Conservation (phyloP, 2,113 vertebrate genomes). For the Siphamia tubifer region DNA sequence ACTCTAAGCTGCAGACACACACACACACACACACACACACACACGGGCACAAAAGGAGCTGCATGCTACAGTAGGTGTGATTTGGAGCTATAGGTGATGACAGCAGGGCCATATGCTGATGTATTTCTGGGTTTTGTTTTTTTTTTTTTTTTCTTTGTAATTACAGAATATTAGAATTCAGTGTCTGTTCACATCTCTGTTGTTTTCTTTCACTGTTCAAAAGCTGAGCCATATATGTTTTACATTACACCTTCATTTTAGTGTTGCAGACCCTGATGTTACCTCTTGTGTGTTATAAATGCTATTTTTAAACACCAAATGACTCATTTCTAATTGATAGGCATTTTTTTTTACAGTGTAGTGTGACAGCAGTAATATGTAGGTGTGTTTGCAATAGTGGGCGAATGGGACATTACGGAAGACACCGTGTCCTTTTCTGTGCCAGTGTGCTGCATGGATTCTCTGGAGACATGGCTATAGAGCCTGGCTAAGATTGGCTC, state of each 20-base stretch:
- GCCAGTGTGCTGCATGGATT: constrained; percentile 7
- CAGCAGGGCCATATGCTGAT: constrained; percentile 67
- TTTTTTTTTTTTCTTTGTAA: constrained; percentile 10
- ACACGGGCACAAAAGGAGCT: constrained; percentile 25
- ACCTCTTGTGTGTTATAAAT: neutral
- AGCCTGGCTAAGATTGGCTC: constrained; percentile 39
- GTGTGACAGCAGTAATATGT: neutral
- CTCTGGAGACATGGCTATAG: constrained; percentile 42
- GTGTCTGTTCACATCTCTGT: neutral
- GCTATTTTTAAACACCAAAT: neutral
- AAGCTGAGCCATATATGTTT: neutral
- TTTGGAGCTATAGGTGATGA: constrained; percentile 65
- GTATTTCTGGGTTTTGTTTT: too few species aligned
- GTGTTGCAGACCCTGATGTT: too few species aligned
- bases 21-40: neutral
- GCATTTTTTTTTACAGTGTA: neutral
- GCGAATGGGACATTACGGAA: constrained; percentile 11
- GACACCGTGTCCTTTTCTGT: constrained; percentile 58
- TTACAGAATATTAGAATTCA: constrained; percentile 13
- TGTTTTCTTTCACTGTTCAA: neutral
- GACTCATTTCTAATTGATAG: neutral
- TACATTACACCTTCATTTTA: neutral
- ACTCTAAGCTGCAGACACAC: constrained; percentile 1
- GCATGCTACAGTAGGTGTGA: constrained; percentile 57
- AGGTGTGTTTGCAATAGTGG: neutral